Base-by-base conservation (phyloP, 2,113 vertebrate species). In the Bettongia penicillata region DNA sequence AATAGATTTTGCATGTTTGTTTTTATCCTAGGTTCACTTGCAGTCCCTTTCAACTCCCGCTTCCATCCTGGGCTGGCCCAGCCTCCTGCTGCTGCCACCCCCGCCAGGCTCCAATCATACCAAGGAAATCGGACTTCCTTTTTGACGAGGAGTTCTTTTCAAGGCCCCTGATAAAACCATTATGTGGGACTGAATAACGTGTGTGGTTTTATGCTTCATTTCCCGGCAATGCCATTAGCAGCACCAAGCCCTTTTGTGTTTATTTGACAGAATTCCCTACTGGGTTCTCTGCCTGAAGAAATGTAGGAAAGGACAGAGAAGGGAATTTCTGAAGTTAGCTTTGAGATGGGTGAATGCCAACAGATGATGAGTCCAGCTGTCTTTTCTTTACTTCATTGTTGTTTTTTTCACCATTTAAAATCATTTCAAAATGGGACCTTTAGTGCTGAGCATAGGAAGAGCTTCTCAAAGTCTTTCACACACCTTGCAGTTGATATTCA, bases 201-300 rank as follows among this genome's bases (percentile, higher is more conserved):
- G 0, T 90, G 94, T 23, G 95, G 97, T 96, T 98, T 98, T 53
- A 93, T 53, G 97, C 97, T 97, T 96, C 97, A 90, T 96, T 98
- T 97, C 97, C 93, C 96, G 95, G 95, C 97, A 97, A 98, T 89
- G 47, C 95, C 95, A 89, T 98, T 97, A 98, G 95, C 97, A 91
- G 94, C 95, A 97, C 92, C 93, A 94, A 97, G 93, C 93, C 51
- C 94, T 97, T 97, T 97, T 97, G 95, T 97, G 97, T 98, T 97
- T 95, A 95, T 95, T 97, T 23, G 53, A 96, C 94, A 93, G 96
- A 97, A 68, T 97, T 97, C 97, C 96, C 96, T 97, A 90, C 68
- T n/a, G 91, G 95, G 93, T 90, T 97, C 52, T 84, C n/a, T 91
- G 26, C 92, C 96, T 53, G 55, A 96, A 89, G 77, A 8, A 52